Percentiles rank a stretch among this genome's conserved stretches.
phyloP scores from a whole-genome alignment of 2,888 invertebrate species.

The Cheilosia pagana region DNA sequence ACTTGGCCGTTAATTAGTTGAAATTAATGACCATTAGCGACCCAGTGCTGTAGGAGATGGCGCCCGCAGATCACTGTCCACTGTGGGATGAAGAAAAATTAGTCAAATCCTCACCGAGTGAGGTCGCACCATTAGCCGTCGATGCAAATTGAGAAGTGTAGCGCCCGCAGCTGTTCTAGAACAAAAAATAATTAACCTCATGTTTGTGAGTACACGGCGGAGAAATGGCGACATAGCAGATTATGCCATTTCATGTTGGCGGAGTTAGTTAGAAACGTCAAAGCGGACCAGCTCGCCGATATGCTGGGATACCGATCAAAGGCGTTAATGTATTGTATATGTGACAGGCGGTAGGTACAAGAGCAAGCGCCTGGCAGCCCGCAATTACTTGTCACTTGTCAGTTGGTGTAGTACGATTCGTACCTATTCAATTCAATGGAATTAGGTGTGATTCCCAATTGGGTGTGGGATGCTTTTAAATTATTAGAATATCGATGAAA shows the following conservation, averaged over 20 bases:
- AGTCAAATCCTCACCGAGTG: background rate
- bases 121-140: conserved; percentile 1
- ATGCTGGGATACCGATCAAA: conserved; percentile 60
- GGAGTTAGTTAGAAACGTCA: conserved; percentile 34
- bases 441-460: conserved; percentile 37
- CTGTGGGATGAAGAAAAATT: background rate
- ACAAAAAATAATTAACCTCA: conserved; percentile 51
- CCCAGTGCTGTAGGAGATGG: background rate
- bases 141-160: conserved; percentile 51
- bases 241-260: conserved; percentile 63
- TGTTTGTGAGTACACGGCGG: conserved; percentile 27
- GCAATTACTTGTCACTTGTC: conserved; percentile 42
- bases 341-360: conserved; percentile 62
- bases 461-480: conserved; percentile 56
- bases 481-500: conserved; percentile 35
- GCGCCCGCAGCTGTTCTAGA: conserved; percentile 34
- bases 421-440: conserved; percentile 31
- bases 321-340: conserved; percentile 70
- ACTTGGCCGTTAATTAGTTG: conserved; percentile 23
- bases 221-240: conserved; percentile 55
- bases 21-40: conserved; percentile 41
- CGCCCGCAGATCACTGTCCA: background rate
- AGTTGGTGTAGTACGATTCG: conserved; percentile 8
- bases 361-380: conserved; percentile 53
- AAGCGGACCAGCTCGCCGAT: conserved; percentile 17